Percentiles rank a stretch among this genome's conserved stretches.
phyloP scores from a whole-genome alignment of 2,113 vertebrate species.

The Lepisosteus osseus region DNA sequence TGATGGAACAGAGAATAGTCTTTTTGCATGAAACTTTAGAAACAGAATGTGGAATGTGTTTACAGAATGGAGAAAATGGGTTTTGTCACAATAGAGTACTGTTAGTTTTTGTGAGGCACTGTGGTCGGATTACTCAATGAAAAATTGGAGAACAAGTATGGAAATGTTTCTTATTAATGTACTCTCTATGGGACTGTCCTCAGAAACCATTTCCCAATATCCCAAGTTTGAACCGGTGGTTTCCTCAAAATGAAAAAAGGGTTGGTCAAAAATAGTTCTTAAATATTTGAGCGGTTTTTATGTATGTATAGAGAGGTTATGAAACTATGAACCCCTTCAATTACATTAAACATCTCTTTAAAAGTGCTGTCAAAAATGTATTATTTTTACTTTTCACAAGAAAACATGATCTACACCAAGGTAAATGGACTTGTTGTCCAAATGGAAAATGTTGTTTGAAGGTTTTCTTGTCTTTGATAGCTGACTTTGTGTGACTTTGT shows the following conservation, averaged over 20 bases:
- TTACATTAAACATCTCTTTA: neutral
- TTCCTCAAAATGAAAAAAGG: conserved; percentile 10
- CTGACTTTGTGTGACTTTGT: no score
- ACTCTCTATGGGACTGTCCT: neutral
- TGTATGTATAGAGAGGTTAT: neutral
- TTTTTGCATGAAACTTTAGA: no score
- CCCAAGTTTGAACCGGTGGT: neutral
- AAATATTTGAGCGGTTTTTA: conserved; percentile 4
- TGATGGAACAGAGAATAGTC: conserved; percentile 12
- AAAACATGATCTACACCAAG: no score
- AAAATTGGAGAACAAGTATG: conserved; percentile 16
- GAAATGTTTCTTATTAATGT: conserved; percentile 22
- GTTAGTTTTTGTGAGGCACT: neutral
- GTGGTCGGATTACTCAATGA: conserved; percentile 9
- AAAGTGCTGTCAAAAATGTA: neutral
- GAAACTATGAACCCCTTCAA: neutral
- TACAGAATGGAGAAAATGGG: conserved; percentile 20
- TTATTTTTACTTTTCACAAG: no score
- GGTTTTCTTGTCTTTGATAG: no score
- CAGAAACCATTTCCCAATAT: conserved; percentile 8
- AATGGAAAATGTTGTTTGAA: no score
- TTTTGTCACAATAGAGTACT: conserved; percentile 12
- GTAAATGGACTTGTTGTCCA: no score
- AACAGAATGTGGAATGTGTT: conserved; percentile 13
- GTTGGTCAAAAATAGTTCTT: conserved; percentile 2